phyloP scores from a whole-genome alignment of 1,140 invertebrate species.

The Ptiloglossa arizonensis region DNA sequence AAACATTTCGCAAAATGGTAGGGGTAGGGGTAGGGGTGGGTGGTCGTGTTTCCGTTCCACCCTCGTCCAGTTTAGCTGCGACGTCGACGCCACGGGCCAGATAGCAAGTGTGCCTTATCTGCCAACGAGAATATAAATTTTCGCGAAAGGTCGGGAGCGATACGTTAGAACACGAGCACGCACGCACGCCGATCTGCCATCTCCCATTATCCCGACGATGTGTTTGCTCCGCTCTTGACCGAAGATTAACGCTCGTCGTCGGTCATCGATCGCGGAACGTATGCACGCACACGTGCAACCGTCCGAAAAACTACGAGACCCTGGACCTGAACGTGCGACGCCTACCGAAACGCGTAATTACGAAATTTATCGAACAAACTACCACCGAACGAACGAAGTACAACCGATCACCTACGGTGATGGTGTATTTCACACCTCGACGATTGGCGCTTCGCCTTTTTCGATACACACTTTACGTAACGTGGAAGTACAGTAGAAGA shows the following conservation, averaged over 20 bases:
- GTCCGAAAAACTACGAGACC: not conserved
- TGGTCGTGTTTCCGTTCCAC: constrained; percentile 12
- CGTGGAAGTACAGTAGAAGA: no score
- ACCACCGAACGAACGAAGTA: no score
- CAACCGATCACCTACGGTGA: no score
- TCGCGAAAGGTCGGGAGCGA: constrained; percentile 55
- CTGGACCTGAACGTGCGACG: no score
- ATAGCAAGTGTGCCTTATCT: constrained; percentile 69
- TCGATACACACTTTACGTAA: no score
- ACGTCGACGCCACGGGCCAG: constrained; percentile 45
- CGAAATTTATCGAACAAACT: no score
- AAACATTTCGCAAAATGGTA: constrained; percentile 54
- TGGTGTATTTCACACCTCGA: no score
- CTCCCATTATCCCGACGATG: constrained; percentile 57
- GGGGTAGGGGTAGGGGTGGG: not conserved
- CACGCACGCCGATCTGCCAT: constrained; percentile 59
- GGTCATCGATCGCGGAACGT: constrained; percentile 36
- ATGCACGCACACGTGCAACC: not conserved
- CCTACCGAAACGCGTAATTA: no score
- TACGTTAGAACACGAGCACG: constrained; percentile 50
- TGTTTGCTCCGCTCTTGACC: constrained; percentile 64
- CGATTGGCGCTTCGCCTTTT: no score
- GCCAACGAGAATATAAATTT: constrained; percentile 67
- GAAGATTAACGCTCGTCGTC: constrained; percentile 61
- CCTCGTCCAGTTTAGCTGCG: constrained; percentile 51